Evolutionary conservation across 2,888 invertebrate genomes (phyloP).

Genomic region (Nebria brevicollis): DNA sequence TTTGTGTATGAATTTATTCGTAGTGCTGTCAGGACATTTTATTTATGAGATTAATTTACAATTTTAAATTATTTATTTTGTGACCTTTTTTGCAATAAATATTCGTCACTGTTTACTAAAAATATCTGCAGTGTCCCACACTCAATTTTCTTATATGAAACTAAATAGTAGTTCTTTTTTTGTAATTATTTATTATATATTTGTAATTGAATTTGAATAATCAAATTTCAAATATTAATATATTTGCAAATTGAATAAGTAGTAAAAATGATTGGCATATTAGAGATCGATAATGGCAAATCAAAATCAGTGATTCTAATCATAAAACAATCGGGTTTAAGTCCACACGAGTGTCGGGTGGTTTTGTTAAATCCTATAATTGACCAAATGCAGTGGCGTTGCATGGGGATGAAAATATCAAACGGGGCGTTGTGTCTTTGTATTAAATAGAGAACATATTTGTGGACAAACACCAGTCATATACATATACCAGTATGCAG

Average conservation of each 20-base stretch:
- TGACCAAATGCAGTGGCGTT: not conserved
- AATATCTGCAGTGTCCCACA: not conserved
- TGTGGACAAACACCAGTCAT: not conserved
- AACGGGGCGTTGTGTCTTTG: not conserved
- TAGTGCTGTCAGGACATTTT: not conserved
- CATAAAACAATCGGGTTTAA: not conserved
- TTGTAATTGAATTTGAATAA: no score
- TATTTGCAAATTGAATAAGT: not conserved
- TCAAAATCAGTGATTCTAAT: not conserved
- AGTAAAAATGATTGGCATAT: not conserved
- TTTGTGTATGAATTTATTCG: conserved; percentile 6
- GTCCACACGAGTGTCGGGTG: not conserved
- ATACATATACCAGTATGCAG: not conserved
- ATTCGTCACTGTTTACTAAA: not conserved
- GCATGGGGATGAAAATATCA: not conserved
- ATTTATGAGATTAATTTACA: conserved; percentile 1
- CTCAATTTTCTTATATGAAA: no score
- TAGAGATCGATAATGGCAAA: not conserved
- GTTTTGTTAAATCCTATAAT: not conserved
- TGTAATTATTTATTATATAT: no score
- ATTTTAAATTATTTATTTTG: not conserved
- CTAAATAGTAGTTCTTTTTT: no score
- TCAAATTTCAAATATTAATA: no score
- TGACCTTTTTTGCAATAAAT: not conserved
- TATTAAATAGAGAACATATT: not conserved